Conservation (phyloP, 2,797 vertebrate species). For the Protosalanx chinensis region DNA sequence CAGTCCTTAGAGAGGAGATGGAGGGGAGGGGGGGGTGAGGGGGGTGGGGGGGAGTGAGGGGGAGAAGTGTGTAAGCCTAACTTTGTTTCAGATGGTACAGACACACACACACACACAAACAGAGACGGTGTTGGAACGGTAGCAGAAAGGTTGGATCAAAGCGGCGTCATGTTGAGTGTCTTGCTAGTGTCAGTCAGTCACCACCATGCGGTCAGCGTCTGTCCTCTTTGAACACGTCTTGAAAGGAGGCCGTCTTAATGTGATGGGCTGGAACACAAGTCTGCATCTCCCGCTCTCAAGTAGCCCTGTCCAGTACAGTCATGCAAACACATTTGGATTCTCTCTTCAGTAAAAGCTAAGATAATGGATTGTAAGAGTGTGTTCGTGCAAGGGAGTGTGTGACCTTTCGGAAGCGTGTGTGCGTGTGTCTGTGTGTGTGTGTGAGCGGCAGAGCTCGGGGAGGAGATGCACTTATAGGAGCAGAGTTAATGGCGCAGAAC, state of each 20-base stretch:
- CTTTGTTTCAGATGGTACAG: conserved; percentile 30
- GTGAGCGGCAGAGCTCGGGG: conserved; percentile 19
- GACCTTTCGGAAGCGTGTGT: conserved; percentile 4
- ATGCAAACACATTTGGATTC: neutral
- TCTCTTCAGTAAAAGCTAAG: neutral
- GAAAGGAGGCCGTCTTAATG: neutral
- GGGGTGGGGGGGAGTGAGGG: conserved; percentile 8
- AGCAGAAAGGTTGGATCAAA: conserved; percentile 28
- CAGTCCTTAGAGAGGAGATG: conserved; percentile 54
- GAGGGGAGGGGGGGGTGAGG: conserved; percentile 3
- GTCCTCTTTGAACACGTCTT: neutral
- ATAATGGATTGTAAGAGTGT: neutral
- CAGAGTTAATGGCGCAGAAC: conserved; percentile 69
- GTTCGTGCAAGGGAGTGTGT: neutral
- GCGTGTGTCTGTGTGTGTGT: neutral
- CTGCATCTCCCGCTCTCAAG: neutral
- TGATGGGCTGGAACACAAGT: neutral
- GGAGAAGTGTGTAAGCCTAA: conserved; percentile 30
- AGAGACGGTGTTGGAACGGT: conserved; percentile 41
- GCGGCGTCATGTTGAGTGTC: conserved; percentile 20
- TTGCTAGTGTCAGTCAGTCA: conserved; percentile 19
- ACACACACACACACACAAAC: neutral
- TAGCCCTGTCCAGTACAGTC: conserved; percentile 5
- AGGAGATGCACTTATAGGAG: conserved; percentile 52
- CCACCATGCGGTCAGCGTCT: conserved; percentile 7